Conservation (phyloP, 2,797 vertebrate genomes). For the Podarcis lilfordi region DNA sequence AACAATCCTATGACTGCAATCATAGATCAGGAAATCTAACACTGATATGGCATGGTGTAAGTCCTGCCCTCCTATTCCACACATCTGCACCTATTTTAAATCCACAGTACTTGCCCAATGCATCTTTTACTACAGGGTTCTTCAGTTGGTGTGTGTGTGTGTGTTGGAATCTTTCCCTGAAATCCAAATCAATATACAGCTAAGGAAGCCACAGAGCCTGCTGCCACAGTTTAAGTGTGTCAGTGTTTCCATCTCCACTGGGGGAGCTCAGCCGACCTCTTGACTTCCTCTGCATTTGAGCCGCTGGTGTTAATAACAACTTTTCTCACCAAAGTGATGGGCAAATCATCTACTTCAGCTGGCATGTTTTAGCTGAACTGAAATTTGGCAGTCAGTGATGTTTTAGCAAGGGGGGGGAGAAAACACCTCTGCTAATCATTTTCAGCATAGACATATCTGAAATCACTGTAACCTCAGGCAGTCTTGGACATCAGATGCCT, state of each 20-base stretch:
- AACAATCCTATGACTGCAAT: too few relatives aligned
- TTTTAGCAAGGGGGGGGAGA: not conserved
- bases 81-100: rapidly evolving
- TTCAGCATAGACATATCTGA: slow-evolving; percentile 2
- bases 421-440: slow-evolving; percentile 35
- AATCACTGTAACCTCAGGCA: not conserved
- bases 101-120: not conserved
- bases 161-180: slow-evolving; percentile 15
- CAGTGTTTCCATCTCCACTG: slow-evolving; percentile 51
- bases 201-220: slow-evolving; percentile 44
- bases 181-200: slow-evolving; percentile 52
- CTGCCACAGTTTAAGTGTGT: slow-evolving; percentile 65
- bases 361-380: slow-evolving; percentile 53
- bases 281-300: slow-evolving; percentile 31
- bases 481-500: not conserved
- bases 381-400: slow-evolving; percentile 48
- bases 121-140: not conserved
- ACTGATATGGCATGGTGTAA: not conserved
- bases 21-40: too few relatives aligned
- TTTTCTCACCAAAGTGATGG: slow-evolving; percentile 53
- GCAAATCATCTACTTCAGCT: slow-evolving; percentile 50
- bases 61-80: not conserved
- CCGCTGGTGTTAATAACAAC: slow-evolving; percentile 60
- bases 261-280: slow-evolving; percentile 8
- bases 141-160: not conserved